Base-by-base conservation (phyloP, 2,113 vertebrate species). In the Urocynchramus pylzowi region DNA sequence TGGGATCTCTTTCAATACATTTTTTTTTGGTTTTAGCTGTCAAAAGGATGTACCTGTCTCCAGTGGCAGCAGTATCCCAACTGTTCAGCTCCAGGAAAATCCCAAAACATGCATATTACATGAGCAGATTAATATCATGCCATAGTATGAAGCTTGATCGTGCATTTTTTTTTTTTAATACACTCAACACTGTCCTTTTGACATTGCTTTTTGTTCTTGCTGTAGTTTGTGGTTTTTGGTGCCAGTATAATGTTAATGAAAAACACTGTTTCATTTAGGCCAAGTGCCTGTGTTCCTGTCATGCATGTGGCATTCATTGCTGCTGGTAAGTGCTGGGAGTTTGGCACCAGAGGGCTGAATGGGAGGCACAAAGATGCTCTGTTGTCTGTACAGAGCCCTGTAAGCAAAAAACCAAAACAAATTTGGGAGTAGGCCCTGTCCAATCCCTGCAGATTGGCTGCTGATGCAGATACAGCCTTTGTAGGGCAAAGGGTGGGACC, bases 201-300 rank as follows among this genome's bases (percentile, higher is more conserved):
- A 81, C 84, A 78, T 9, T 47, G 89, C 69, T 80, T 95, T 97
- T 97, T 96, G 87, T 91, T 94, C 73, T 77, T 35, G 13, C 41
- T 81, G 65, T 50, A 89, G 63, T 91, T 94, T 94, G 93, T 89
- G 87, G 84, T 0, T 54, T 91, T 82, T 89, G 77, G 74, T 93
- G 81, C 81, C 92, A 89, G 78, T 61, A 60, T 76, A 82, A 69
- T 5, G 33, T 64, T 95, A 96, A 96, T 93, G 88, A 88, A 60
- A 95, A 92, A 59, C 95, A 93, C 45, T 57, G n/a, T 41, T 84
- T 63, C 30, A 5, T 78, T 90, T 75, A 52, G 63, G 74, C 89
- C 10, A 35, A 76, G 74, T 61, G 93, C 78, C 65, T 60, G 73
- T 92, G 84, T 85, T 87, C 65, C 95, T 94, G 94, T 71, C 49